Conservation (phyloP, 2,113 vertebrate genomes). For the Corythornis vintsioides region DNA sequence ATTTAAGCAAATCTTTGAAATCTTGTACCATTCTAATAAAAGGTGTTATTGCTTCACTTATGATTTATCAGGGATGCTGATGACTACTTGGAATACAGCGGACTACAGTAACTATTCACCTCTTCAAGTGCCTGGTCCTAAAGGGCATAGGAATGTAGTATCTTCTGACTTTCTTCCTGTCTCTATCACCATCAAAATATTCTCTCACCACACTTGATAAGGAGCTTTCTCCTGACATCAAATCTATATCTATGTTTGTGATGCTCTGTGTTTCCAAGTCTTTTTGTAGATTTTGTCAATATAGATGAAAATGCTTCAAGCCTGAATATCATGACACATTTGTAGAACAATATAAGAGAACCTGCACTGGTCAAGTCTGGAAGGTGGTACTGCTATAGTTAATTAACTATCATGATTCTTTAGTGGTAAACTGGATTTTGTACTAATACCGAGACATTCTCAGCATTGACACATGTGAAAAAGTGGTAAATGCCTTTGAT, state of each 20-base stretch:
- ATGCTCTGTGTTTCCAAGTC: not conserved
- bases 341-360: not conserved
- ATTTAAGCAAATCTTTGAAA: not conserved
- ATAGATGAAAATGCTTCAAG: not conserved
- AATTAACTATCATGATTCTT: not conserved
- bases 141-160: not conserved
- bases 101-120: not conserved
- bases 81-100: not conserved
- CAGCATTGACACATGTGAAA: not conserved
- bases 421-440: not conserved
- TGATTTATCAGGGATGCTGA: not conserved
- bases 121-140: not conserved
- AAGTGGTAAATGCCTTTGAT: slow-evolving; percentile 6
- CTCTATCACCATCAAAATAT: not conserved
- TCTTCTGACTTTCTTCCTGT: not conserved
- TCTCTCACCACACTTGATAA: not conserved
- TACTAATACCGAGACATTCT: not conserved
- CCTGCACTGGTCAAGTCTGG: not conserved
- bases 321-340: not conserved
- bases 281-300: not conserved
- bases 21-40: not conserved
- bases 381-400: not conserved
- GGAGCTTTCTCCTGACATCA: not conserved
- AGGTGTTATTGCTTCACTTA: not conserved
- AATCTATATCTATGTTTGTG: not conserved